Evolutionary conservation across 2,888 invertebrate species (phyloP).

Genomic region (Polyploca ridens): DNA sequence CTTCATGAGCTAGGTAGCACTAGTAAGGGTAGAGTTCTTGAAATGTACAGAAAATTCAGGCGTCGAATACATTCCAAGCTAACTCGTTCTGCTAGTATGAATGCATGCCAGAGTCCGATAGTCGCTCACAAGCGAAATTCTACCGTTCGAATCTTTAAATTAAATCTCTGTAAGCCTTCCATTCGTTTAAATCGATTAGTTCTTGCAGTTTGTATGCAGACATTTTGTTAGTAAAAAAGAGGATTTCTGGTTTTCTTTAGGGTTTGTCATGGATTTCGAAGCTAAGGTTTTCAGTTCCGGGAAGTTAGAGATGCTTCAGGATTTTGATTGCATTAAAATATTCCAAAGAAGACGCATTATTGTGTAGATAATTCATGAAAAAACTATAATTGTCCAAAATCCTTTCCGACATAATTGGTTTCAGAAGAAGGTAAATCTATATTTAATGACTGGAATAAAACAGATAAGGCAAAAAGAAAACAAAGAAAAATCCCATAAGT

Average conservation of each 20-base stretch:
- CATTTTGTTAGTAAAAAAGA: neutral
- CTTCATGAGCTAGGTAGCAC: neutral
- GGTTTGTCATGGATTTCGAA: neutral
- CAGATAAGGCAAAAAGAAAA: slow-evolving; percentile 26
- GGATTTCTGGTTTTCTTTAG: neutral
- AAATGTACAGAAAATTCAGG: slow-evolving; percentile 28
- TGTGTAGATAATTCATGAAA: neutral
- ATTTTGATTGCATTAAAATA: no score
- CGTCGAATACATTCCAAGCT: slow-evolving; percentile 36
- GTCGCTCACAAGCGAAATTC: slow-evolving; percentile 25
- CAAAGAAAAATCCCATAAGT: slow-evolving; percentile 31
- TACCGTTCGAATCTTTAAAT: slow-evolving; percentile 9
- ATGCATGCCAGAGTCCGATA: slow-evolving; percentile 25
- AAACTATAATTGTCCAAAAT: no score
- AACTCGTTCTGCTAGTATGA: slow-evolving; percentile 32
- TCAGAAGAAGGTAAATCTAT: slow-evolving; percentile 18
- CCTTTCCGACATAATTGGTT: neutral
- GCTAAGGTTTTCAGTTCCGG: neutral
- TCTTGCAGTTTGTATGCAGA: neutral
- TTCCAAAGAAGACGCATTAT: no score
- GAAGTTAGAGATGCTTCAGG: neutral
- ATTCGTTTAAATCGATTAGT: slow-evolving; percentile 3
- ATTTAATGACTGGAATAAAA: slow-evolving; percentile 26
- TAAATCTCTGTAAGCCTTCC: slow-evolving; percentile 4
- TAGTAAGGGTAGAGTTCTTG: neutral